phyloP scores from a whole-genome alignment of 92 coral and sea anemone genomes.

The Chrysogorgia sp. region DNA sequence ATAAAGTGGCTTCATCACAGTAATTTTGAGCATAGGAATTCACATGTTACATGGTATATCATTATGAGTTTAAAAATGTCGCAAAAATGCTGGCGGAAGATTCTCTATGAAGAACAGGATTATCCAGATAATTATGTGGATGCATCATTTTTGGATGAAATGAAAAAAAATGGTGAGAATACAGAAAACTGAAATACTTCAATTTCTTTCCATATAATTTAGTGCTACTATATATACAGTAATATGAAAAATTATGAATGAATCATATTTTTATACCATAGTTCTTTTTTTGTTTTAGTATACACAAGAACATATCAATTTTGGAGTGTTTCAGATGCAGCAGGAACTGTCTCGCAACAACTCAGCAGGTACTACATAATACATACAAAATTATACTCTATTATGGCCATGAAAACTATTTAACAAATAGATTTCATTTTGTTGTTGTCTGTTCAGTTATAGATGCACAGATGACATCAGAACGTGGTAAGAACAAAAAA shows the following conservation, averaged over 20 bases:
- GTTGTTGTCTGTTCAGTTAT: no score
- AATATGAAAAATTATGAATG: background rate
- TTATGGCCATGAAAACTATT: background rate
- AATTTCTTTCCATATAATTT: background rate
- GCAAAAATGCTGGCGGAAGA: constrained; percentile 76
- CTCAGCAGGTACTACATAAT: constrained; percentile 74
- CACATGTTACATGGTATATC: no score
- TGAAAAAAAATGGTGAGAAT: constrained; percentile 86
- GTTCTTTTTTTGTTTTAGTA: constrained; percentile 57
- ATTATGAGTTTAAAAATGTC: background rate
- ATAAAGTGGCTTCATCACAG: no score
- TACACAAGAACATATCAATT: constrained; percentile 85
- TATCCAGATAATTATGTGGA: constrained; percentile 98
- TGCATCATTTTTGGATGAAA: constrained; percentile 82
- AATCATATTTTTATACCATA: background rate
- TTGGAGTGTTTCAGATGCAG: constrained; percentile 79
- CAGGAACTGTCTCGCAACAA: constrained; percentile 92
- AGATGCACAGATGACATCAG: no score
- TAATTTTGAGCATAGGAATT: no score
- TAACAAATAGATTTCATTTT: background rate
- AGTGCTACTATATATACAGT: background rate
- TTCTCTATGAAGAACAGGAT: constrained; percentile 85
- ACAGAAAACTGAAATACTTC: background rate
- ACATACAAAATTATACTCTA: background rate
- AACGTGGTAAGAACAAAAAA: no score